A percentile compares a stretch with the other conserved stretches of the same genome.
These are phyloP conservation scores for Spongilla lacustris DNA, from an alignment of 37 sponge, comb jelly and placozoan species.

Conservation along the genomic window DNA sequence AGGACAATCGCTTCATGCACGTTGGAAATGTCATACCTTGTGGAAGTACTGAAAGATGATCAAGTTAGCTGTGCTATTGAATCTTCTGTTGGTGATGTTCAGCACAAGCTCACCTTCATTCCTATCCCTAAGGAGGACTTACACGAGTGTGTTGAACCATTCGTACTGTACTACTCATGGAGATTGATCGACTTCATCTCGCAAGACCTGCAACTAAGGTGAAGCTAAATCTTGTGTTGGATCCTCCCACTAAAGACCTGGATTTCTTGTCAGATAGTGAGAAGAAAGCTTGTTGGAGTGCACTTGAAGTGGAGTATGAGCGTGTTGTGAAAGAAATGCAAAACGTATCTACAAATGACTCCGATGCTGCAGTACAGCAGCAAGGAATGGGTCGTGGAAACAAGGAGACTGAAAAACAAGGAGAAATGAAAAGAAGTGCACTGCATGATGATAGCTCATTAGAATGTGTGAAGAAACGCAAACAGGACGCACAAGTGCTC, in stretches of 20 bases:
- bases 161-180: neutral
- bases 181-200: neutral
- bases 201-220: neutral
- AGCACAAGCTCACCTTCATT: neutral
- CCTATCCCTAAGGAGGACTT: neutral
- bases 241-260: neutral
- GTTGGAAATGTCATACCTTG: neutral
- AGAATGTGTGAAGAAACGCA: neutral
- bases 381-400: neutral
- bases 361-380: neutral
- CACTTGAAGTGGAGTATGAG: neutral
- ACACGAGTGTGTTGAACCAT: neutral
- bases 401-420: neutral
- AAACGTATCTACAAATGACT: neutral
- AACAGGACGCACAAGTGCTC: neutral
- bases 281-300: neutral
- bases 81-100: neutral
- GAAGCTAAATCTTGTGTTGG: neutral
- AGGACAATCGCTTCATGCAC: too few relatives aligned
- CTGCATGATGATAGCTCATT: neutral
- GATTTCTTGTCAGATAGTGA: neutral
- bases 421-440: conserved; percentile 1
- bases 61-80: neutral
- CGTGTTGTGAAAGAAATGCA: neutral
- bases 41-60: neutral